phyloP scores from a whole-genome alignment of 2,888 invertebrate species.

The Boloria selene region DNA sequence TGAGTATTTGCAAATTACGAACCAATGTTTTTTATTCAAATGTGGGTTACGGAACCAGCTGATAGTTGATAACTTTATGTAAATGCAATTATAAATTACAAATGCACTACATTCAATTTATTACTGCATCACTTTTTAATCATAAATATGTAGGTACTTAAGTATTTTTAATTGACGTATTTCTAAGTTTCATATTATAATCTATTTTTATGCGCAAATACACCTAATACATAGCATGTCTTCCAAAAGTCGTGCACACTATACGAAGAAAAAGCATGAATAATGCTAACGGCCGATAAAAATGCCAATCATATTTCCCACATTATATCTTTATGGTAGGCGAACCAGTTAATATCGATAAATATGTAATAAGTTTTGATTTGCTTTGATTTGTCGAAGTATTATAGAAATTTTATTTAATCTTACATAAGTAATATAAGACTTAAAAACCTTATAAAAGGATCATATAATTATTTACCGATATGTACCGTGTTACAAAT shows the following conservation, averaged over 20 bases:
- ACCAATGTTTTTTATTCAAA: neutral
- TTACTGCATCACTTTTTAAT: too few relatives aligned
- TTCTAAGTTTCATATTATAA: too few relatives aligned
- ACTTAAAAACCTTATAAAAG: too few relatives aligned
- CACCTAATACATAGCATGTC: neutral
- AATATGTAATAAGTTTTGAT: conserved; percentile 25
- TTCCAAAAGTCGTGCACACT: conserved; percentile 6
- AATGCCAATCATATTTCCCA: conserved; percentile 34
- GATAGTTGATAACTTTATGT: too few relatives aligned
- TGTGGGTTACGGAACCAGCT: neutral
- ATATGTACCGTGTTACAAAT: too few relatives aligned
- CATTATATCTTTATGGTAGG: conserved; percentile 36
- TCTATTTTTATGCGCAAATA: neutral
- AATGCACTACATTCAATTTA: too few relatives aligned
- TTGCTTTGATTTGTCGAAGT: conserved; percentile 12
- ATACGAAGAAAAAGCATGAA: neutral
- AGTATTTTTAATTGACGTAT: too few relatives aligned
- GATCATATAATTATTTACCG: too few relatives aligned
- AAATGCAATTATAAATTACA: too few relatives aligned
- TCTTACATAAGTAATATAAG: too few relatives aligned
- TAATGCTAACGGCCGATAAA: conserved; percentile 26
- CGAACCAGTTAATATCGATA: conserved; percentile 31
- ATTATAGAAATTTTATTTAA: conserved; percentile 1
- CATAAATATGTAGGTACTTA: too few relatives aligned
- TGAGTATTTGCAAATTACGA: conserved; percentile 31